Base-by-base conservation (phyloP, 30 jellyfish, hydroid and myxozoan species). In the Hydractinia symbiolongicarpus region DNA sequence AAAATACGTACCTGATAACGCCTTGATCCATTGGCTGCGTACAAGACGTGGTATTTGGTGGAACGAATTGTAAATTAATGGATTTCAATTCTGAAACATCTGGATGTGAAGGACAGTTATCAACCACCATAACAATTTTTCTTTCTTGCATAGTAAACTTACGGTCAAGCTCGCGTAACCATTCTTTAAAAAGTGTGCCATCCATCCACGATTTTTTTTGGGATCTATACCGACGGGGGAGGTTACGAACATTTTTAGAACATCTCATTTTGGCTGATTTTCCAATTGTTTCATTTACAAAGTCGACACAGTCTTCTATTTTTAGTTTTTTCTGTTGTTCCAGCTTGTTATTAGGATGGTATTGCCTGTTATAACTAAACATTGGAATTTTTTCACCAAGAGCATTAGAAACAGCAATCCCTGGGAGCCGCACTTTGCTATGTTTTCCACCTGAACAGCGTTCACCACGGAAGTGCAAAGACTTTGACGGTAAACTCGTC, bases 1-100 rank as follows among this genome's bases (percentile, higher is more conserved):
- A 72, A 53, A 8, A 77, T 54, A 61, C 70, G 16, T 62, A 61
- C 83, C 72, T 55, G 81, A 88, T 88, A 53, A 88, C 79, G 13
- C 96, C 89, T 51, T 82, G 89, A 68, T 88, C 90, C 96, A 76
- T 83, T 72, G 90, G 90, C 49, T 88, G 90, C 49, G 79, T 88
- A 66, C 61, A 56, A 56, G 89, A 82, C 15, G 96, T 76, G 62
- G 96, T 83, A 55, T 83, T 88, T 61, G 84, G 89, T 30, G 89
- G 96, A 66, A 88, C 82, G 75, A 76, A 78, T 44, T 84, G 64
- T 82, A 83, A 67, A 52, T 80, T 70, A 21, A 83, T 83, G 53
- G 86, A 86, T 73, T 83, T 84, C 73, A 82, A 89, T 64, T 54
- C 72, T 83, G 82, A 76, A 53, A 88, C 72, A 51, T 71, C 57